phyloP scores from a whole-genome alignment of 2,888 invertebrate genomes.

The Linyphia triangularis region DNA sequence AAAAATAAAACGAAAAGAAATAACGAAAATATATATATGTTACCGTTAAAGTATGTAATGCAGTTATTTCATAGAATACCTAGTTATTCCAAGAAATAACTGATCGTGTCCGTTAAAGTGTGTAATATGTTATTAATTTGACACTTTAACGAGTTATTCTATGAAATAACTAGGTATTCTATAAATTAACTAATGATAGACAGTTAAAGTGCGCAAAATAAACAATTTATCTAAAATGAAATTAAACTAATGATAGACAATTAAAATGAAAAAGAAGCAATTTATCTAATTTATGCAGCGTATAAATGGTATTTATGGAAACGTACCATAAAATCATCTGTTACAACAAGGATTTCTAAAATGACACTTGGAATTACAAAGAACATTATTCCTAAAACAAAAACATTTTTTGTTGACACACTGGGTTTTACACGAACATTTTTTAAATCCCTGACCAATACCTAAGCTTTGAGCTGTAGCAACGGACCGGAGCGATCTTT shows the following conservation, averaged over 20 bases:
- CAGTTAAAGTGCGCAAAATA: too few species aligned
- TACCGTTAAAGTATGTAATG: conserved; percentile 60
- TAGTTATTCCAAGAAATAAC: conserved; percentile 68
- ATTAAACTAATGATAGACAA: conserved; percentile 48
- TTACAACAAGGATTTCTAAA: too few species aligned
- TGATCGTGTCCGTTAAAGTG: conserved; percentile 67
- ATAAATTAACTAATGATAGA: too few species aligned
- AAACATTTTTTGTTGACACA: conserved; percentile 58
- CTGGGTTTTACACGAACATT: conserved; percentile 65
- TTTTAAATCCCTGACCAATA: conserved; percentile 64
- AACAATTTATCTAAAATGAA: too few species aligned
- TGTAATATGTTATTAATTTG: conserved; percentile 64
- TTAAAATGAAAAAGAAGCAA: conserved; percentile 53
- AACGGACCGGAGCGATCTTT: conserved; percentile 67
- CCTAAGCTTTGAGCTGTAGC: conserved; percentile 64
- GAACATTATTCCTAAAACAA: too few species aligned
- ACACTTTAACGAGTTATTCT: conserved; percentile 54
- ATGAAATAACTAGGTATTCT: too few species aligned
- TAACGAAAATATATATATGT: too few species aligned
- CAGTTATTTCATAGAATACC: conserved; percentile 53
- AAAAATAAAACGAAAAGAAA: too few species aligned
- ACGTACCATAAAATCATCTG: neutral
- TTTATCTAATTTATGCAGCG: conserved; percentile 55
- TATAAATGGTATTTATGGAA: conserved; percentile 55
- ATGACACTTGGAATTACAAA: too few species aligned